phyloP scores from a whole-genome alignment of 2,888 invertebrate species.

The Drosophila macrospina region DNA sequence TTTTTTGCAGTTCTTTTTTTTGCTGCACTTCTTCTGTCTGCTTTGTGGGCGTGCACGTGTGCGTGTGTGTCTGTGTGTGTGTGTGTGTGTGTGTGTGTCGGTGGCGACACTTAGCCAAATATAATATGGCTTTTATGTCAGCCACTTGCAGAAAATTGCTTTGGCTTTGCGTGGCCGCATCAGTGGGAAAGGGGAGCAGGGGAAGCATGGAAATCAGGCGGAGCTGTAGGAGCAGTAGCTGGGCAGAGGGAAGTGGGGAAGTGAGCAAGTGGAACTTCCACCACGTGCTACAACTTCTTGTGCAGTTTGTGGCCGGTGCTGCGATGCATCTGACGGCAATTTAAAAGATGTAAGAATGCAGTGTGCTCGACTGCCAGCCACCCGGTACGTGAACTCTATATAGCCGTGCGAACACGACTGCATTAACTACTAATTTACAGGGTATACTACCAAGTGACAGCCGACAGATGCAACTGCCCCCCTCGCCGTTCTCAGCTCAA shows the following conservation, averaged over 20 bases:
- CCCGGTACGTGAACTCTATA: constrained; percentile 2
- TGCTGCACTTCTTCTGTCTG: constrained; percentile 28
- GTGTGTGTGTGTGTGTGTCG: constrained; percentile 53
- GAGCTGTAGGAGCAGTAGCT: not conserved
- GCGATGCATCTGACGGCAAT: constrained; percentile 1
- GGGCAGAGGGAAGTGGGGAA: not conserved
- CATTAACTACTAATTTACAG: not conserved
- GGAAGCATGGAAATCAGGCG: not conserved
- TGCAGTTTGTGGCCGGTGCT: constrained; percentile 27
- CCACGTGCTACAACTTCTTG: constrained; percentile 33
- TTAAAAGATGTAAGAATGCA: not conserved
- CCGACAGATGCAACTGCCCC: not conserved
- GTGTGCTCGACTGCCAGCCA: not conserved
- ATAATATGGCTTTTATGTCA: constrained; percentile 80
- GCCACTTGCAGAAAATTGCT: constrained; percentile 78
- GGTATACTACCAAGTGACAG: not conserved
- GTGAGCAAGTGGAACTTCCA: constrained; percentile 17
- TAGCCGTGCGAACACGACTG: too few species aligned
- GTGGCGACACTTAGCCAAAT: constrained; percentile 78
- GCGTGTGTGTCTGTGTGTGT: constrained; percentile 21
- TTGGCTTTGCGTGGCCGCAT: constrained; percentile 28
- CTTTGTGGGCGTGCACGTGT: constrained; percentile 1
- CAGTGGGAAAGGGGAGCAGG: not conserved
- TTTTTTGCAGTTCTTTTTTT: constrained; percentile 1
- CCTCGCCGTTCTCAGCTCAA: not conserved